phyloP scores from a whole-genome alignment of 2,113 vertebrate species.

The Paramormyrops kingsleyae region DNA sequence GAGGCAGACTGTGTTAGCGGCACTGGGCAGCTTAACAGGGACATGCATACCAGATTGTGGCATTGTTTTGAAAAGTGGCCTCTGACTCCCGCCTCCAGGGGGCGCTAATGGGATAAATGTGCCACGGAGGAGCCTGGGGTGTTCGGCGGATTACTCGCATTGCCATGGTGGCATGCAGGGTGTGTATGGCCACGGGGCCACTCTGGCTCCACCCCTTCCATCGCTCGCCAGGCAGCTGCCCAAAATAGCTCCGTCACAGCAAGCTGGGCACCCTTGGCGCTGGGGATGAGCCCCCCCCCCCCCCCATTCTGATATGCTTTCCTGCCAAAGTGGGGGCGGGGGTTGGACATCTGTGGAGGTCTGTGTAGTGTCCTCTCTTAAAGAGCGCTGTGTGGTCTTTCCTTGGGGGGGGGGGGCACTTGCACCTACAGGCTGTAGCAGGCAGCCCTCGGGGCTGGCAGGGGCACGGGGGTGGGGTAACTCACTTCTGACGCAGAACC shows the following conservation, averaged over 20 bases:
- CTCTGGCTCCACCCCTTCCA: neutral
- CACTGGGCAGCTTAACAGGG: neutral
- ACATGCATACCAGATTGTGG: neutral
- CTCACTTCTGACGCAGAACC: neutral
- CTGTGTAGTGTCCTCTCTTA: neutral
- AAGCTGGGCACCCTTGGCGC: neutral
- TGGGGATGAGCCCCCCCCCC: neutral
- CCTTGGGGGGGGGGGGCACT: neutral
- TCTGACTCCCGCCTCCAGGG: neutral
- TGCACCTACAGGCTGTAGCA: neutral
- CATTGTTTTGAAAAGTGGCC: neutral
- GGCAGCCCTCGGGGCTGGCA: neutral
- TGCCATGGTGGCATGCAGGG: neutral
- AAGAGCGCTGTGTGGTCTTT: neutral
- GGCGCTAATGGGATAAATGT: neutral
- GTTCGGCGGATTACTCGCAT: neutral
- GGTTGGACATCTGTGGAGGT: neutral
- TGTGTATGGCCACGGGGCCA: neutral
- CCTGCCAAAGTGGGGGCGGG: neutral
- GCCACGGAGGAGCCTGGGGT: neutral
- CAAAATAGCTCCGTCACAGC: neutral
- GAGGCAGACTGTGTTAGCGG: neutral
- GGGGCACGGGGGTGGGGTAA: neutral
- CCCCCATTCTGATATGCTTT: neutral
- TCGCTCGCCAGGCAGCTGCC: neutral